Base-by-base conservation (phyloP, 2,113 vertebrate genomes). In the Lepus americanus region DNA sequence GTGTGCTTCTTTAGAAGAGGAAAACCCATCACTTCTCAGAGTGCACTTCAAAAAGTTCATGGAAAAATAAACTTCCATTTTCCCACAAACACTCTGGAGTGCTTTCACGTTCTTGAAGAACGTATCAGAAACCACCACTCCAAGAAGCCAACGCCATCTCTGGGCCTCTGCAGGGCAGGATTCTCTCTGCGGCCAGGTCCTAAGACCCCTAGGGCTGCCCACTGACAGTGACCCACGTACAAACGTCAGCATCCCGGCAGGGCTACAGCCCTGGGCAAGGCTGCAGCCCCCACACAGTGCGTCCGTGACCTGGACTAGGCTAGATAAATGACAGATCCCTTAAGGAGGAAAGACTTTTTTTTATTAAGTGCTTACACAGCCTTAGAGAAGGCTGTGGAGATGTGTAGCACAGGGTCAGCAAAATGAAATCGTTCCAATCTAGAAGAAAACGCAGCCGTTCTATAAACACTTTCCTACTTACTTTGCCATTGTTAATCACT, bases 401-500 rank as follows among this genome's bases (percentile, higher is more conserved):
- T 39, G 1, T 78, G 27, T 25, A 84, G 77, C 51, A 73, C 3
- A 78, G 9, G 22, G 51, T 81, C 66, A 92, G 59, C 69, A 92
- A 95, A 91, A 9, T 80, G 33, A 92, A 82, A 72, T 4, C 19
- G 25, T 76, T 93, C 82, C 23, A 81, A 76, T 77, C 81, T 64
- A 49, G 85, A 33, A 66, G 61, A 93, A 95, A 96, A 92, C 63
- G 61, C 73, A 95, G 67, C 77, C 64, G 92, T 91, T 96, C 97
- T 87, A 74, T n/a, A 95, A 96, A 95, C 33, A 39, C 87, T 92
- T 95, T 96, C 95, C 95, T 95, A 97, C 97, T 97, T 97, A 97
- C 97, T 96, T 96, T 90, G 94, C 94, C 96, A 96, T 4, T 90
- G 96, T 96, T 95, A 97, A 92, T 96, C 97, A 96, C 86, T 97